Evolutionary conservation across 2,797 vertebrate species (phyloP), one percentile per base, ranked within the genome.

Genomic region (Clamator glandarius): DNA sequence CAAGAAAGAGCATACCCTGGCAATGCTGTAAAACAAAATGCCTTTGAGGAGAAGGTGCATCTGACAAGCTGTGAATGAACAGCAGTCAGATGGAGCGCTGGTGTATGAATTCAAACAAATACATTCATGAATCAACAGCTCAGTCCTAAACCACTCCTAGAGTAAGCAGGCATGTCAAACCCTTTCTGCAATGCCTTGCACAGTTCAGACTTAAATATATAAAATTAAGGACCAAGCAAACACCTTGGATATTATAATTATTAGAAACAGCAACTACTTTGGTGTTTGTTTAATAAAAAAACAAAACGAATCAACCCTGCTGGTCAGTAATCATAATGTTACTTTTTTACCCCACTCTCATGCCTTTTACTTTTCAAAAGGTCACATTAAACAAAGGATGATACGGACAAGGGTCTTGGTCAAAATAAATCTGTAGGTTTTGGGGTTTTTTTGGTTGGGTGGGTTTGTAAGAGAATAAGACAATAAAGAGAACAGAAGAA

Each of bases 341-440:
- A 94, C 72, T 68, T 94, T 89, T 94, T 62, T 68, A 94, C 46
- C 87, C 41, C 39, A 18, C 62, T 88, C 33, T 93, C 63, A 87
- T 70, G 70, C 57, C 91, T 96, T 95, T 97, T 93, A 76, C 88
- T 95, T 95, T 90, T 92, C 41, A 59, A 84, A 95, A 84, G 70
- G 46, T 92, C 89, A 91, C 90, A 79, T 82, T 75, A 90, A 96
- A 84, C 73, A 77, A 94, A 91, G 24, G 61, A 91, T 1, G 6
- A 85, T 92, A 88, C 64, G 89, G 79, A 88, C 75, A 86, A 75
- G 68, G 87, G 62, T 81, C 76, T 79, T 88, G 84, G 29, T 87
- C 42, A 95, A 95, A 95, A 95, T 87, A 95, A 68, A 81, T 61
- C 59, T 74, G 46, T n/a, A 21, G n/a, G 0, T 51, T 36, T 7